Base-by-base conservation (phyloP, 2,797 vertebrate genomes). In the Selene dorsalis region DNA sequence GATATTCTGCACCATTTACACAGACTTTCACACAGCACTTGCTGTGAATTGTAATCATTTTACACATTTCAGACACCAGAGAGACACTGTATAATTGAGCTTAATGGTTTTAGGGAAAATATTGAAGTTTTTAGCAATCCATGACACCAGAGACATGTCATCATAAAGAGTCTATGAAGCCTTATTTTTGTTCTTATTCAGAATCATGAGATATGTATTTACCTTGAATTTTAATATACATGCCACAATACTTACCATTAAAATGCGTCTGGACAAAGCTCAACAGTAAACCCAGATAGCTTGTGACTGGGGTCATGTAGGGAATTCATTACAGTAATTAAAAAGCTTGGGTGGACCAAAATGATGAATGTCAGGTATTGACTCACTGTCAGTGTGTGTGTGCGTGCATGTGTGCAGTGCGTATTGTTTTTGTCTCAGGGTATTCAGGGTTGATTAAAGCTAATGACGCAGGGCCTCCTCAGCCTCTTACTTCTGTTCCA, bases 301-400 rank as follows among this genome's bases (percentile, higher is more conserved):
- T 73, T 73, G 68, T 78, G 73, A 73, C 84, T 85, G 63, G 62
- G 84, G 75, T 71, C 75, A 69, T 86, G 83, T 69, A 75, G 73
- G 69, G 85, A 91, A 92, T 95, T 93, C 89, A 92, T 85, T 88
- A 89, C 75, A 63, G 87, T 92, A 94, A 94, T 94, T 93, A 94
- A 94, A 94, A 90, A 83, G 84, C 66, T 76, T 39, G 69, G 76
- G 89, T 84, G 77, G 83, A 88, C 82, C 75, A 65, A 87, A 91
- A 91, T 94, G 88, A 94, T 92, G 88, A 93, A 94, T 90, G 91
- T 85, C 91, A 90, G 84, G 87, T 89, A 93, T 90, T 93, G 91
- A 93, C 83, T 84, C 63, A 80, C 80, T 83, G 84, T 92, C 87
- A 89, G 65, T 60, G 52, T 50, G 53, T 20, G 16, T 59, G 60